phyloP scores from a whole-genome alignment of 2,113 vertebrate species.

The Myrmecobius fasciatus region DNA sequence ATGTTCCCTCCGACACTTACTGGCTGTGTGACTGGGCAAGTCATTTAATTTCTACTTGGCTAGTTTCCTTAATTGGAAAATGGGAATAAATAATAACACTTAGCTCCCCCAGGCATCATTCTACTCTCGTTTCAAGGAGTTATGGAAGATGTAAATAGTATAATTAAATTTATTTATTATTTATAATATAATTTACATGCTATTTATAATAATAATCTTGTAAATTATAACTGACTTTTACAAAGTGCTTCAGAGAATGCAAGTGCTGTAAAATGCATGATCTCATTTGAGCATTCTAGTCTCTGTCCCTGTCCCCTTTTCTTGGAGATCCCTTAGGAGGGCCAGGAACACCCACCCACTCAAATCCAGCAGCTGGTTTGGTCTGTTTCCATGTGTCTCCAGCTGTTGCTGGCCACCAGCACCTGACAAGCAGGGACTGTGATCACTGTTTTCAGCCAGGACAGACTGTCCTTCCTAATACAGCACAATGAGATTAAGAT shows the following conservation, averaged over 20 bases:
- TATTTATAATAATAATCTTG: too few relatives aligned
- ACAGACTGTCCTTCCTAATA: conserved; percentile 43
- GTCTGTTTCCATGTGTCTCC: too few relatives aligned
- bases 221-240: neutral
- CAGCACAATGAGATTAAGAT: conserved; percentile 48
- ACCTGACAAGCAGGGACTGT: too few relatives aligned
- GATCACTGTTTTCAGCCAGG: neutral
- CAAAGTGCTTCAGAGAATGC: neutral
- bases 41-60: neutral
- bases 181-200: neutral
- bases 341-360: too few relatives aligned
- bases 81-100: neutral
- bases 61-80: neutral
- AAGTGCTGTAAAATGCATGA: neutral
- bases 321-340: too few relatives aligned
- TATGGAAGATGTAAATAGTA: neutral
- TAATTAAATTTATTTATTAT: neutral
- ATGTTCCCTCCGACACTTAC: neutral
- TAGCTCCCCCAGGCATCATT: neutral
- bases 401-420: too few relatives aligned
- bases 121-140: too few relatives aligned
- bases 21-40: neutral
- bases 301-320: too few relatives aligned
- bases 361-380: too few relatives aligned
- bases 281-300: too few relatives aligned